phyloP scores from a whole-genome alignment of 2,888 invertebrate genomes.

The Nomada fabriciana region DNA sequence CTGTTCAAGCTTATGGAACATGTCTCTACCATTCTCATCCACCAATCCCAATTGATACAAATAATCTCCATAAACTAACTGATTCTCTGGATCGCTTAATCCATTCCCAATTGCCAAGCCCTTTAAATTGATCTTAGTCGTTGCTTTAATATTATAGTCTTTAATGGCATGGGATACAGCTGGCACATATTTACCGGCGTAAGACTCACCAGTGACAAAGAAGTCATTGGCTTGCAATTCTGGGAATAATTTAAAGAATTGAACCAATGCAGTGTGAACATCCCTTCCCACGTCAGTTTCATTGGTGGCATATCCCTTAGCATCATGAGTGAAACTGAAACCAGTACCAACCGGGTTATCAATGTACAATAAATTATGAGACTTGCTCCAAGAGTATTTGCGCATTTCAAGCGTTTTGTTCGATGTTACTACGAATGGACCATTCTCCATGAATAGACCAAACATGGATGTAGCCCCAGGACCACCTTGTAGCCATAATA shows the following conservation, averaged over 20 bases:
- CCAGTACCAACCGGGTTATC: constrained; percentile 98
- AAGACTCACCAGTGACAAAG: constrained; percentile 95
- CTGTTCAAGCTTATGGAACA: constrained; percentile 88
- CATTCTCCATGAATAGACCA: constrained; percentile 93
- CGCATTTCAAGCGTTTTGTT: constrained; percentile 86
- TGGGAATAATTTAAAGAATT: constrained; percentile 94
- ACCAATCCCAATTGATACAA: constrained; percentile 91
- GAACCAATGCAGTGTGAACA: constrained; percentile 90
- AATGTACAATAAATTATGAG: constrained; percentile 93
- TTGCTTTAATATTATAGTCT: constrained; percentile 86
- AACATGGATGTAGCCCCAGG: constrained; percentile 93
- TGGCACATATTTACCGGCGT: constrained; percentile 93
- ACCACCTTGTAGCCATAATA: constrained; percentile 95
- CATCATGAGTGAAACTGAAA: constrained; percentile 93
- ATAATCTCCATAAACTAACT: constrained; percentile 91
- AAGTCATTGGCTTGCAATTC: constrained; percentile 91
- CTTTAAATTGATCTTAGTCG: constrained; percentile 89
- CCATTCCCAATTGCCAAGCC: constrained; percentile 93
- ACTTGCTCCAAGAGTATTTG: constrained; percentile 92
- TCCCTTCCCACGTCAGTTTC: constrained; percentile 93
- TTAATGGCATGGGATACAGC: constrained; percentile 91
- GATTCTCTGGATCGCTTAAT: constrained; percentile 91
- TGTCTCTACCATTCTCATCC: constrained; percentile 87
- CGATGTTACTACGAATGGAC: constrained; percentile 88
- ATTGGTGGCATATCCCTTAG: constrained; percentile 91